Evolutionary conservation across 2,797 vertebrate species (phyloP).

Genomic region (Threskiornis aethiopicus): DNA sequence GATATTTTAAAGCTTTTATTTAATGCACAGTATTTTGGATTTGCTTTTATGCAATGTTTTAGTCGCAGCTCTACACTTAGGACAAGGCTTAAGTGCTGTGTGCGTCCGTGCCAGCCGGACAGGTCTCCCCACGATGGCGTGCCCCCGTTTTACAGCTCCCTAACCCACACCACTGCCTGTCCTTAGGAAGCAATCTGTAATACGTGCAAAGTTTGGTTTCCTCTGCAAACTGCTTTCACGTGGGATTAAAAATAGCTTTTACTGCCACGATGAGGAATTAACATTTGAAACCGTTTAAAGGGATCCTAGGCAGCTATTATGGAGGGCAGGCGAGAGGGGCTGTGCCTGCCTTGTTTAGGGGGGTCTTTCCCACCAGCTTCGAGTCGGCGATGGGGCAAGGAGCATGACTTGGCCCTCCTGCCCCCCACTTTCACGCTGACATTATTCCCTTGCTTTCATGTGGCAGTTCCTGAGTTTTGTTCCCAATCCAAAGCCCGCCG

Average conservation of each 20-base stretch:
- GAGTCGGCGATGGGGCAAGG: neutral
- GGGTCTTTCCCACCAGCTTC: neutral
- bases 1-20: neutral
- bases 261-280: neutral
- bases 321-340: neutral
- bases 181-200: neutral
- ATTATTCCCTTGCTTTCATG: neutral
- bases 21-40: neutral
- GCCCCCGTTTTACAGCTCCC: neutral
- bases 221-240: conserved; percentile 16
- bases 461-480: neutral
- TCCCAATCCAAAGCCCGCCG: rapidly evolving
- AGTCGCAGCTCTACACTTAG: neutral
- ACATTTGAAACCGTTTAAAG: conserved; percentile 3
- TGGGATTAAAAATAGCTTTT: conserved; percentile 42
- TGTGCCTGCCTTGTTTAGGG: neutral
- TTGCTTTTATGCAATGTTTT: neutral
- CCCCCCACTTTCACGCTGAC: rapidly evolving
- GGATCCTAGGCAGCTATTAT: neutral
- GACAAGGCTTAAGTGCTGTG: rapidly evolving
- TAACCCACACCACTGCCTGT: rapidly evolving
- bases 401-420: neutral
- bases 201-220: neutral
- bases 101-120: rapidly evolving
- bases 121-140: rapidly evolving